Percentiles rank a stretch among this genome's conserved stretches.
phyloP scores from a whole-genome alignment of 2,113 vertebrate genomes.

The Python bivittatus region DNA sequence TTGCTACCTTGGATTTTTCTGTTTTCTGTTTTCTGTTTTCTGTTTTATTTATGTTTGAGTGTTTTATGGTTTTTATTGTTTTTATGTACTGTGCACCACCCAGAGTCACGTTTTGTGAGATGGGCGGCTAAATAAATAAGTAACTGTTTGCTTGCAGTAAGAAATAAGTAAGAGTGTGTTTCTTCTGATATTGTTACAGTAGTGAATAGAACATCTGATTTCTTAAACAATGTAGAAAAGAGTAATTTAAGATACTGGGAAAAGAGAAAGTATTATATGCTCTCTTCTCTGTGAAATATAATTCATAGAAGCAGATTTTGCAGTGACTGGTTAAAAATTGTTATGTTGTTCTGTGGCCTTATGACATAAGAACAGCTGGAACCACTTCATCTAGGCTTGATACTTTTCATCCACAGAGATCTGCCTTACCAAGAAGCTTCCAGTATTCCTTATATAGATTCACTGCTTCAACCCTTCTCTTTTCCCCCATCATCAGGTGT shows the following conservation, averaged over 20 bases:
- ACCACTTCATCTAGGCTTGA: neutral
- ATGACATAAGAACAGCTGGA: neutral
- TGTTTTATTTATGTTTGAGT: no score
- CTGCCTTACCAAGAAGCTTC: neutral
- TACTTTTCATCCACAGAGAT: neutral
- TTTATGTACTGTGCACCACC: no score
- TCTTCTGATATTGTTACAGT: neutral
- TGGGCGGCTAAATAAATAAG: no score
- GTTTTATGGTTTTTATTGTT: no score
- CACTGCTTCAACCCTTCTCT: neutral
- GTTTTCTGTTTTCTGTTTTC: no score
- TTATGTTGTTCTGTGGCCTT: neutral
- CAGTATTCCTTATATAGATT: neutral
- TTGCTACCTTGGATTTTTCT: no score
- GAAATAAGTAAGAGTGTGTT: neutral
- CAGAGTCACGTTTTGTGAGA: no score
- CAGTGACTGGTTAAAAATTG: neutral
- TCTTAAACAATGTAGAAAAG: neutral
- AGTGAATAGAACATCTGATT: neutral
- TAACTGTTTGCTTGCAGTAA: neutral
- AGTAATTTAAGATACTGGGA: neutral
- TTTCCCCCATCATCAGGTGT: neutral
- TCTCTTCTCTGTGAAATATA: neutral
- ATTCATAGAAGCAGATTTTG: neutral
- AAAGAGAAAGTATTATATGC: neutral